Conservation (phyloP, 2,797 vertebrate species). For the Tympanoctomys barrerae region DNA sequence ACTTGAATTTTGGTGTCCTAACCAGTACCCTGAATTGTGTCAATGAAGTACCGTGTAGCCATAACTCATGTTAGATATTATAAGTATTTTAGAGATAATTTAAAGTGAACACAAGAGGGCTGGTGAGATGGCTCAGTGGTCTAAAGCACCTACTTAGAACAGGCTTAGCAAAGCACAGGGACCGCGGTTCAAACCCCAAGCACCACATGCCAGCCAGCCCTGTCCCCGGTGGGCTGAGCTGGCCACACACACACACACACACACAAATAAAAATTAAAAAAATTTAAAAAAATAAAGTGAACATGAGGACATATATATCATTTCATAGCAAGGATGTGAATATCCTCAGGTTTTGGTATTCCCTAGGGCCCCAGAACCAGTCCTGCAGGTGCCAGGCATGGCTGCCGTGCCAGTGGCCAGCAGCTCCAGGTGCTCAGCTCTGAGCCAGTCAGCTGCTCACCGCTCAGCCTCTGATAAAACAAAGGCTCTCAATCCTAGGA, state of each 20-base stretch:
- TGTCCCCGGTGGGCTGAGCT: too few relatives aligned
- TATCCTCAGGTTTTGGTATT: neutral
- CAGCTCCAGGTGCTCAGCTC: neutral
- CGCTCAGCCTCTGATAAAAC: neutral
- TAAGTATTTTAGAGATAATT: neutral
- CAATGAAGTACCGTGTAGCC: neutral
- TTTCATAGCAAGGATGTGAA: neutral
- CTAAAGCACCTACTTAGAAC: too few relatives aligned
- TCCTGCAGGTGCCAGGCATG: neutral
- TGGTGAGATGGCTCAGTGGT: too few relatives aligned
- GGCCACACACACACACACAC: too few relatives aligned
- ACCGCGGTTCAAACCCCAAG: too few relatives aligned
- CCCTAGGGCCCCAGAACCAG: neutral
- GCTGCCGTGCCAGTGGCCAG: neutral
- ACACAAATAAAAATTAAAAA: too few relatives aligned
- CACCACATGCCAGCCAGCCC: too few relatives aligned
- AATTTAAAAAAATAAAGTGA: too few relatives aligned
- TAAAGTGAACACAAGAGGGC: neutral
- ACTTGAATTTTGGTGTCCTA: neutral
- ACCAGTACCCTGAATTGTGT: neutral
- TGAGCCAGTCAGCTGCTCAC: too few relatives aligned
- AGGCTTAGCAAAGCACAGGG: too few relatives aligned
- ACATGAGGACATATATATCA: neutral
- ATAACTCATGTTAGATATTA: neutral
- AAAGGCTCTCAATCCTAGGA: neutral